A percentile compares a stretch with the other conserved stretches of the same genome.
These are phyloP conservation scores for Pterophyllum scalare DNA, from an alignment of 2,113 vertebrate genomes.

Conservation along the genomic window DNA sequence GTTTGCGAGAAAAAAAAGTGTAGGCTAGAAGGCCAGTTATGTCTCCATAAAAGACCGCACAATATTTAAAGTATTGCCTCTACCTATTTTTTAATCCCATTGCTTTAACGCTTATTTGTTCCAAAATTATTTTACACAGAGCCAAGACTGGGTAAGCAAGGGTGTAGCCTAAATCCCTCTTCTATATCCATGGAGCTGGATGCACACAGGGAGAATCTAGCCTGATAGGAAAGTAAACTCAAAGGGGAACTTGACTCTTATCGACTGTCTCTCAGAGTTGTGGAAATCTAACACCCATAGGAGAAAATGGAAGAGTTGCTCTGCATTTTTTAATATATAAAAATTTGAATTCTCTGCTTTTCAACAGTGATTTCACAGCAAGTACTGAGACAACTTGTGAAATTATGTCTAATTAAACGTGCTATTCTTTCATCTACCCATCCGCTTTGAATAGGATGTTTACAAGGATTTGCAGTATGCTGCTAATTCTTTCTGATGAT, in stretches of 20 bases:
- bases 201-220: not conserved
- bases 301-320: not conserved
- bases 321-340: not conserved
- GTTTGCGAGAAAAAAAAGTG: not conserved
- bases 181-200: not conserved
- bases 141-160: rapidly evolving
- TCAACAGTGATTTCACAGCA: not conserved
- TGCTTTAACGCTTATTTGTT: not conserved
- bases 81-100: not conserved
- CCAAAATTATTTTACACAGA: not conserved
- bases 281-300: not conserved
- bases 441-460: not conserved
- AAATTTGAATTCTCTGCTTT: not conserved
- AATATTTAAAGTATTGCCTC: rapidly evolving
- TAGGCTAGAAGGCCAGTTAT: not conserved
- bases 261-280: not conserved
- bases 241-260: conserved; percentile 6
- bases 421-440: not conserved
- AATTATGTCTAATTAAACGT: not conserved
- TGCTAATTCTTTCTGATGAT: not conserved
- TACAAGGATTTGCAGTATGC: not conserved
- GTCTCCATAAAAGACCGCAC: not conserved
- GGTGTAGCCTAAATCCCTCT: not conserved
- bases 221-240: not conserved
- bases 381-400: not conserved